These are phyloP conservation scores for Psettodes erumei DNA, from an alignment of 2,113 vertebrate species.

Conservation along the genomic window DNA sequence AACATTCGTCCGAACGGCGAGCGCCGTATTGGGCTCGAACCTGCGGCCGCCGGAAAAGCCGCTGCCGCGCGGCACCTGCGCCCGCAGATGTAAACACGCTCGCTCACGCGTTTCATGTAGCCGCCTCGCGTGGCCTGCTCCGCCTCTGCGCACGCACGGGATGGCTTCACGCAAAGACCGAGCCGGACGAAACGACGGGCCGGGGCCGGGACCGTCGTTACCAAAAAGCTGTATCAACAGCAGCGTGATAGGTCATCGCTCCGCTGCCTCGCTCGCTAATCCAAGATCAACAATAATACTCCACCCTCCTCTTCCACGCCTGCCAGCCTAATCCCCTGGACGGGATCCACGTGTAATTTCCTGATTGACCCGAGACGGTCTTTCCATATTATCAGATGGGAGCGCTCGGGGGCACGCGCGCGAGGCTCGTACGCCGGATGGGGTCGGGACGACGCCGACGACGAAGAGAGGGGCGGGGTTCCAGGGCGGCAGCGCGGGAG, in stretches of 20 bases:
- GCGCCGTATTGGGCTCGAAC: constrained; percentile 69
- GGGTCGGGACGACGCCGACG: constrained; percentile 30
- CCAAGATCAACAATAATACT: constrained; percentile 61
- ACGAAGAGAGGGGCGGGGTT: constrained; percentile 31
- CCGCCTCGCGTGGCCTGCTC: no score
- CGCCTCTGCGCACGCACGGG: no score
- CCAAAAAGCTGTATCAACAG: constrained; percentile 69
- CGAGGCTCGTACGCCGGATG: constrained; percentile 12
- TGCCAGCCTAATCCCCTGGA: constrained; percentile 51
- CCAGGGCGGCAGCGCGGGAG: constrained; percentile 9
- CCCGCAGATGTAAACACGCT: constrained; percentile 7
- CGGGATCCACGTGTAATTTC: constrained; percentile 56
- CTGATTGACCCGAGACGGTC: constrained; percentile 54
- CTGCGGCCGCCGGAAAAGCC: constrained; percentile 52
- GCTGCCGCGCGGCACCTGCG: constrained; percentile 20
- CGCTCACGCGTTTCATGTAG: background rate
- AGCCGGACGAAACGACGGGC: constrained; percentile 23
- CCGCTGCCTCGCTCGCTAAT: constrained; percentile 50
- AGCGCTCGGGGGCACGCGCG: background rate
- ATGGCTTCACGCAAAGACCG: constrained; percentile 19
- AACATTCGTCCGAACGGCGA: no score
- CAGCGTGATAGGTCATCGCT: constrained; percentile 53
- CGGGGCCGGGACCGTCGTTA: background rate
- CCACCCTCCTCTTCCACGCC: constrained; percentile 28
- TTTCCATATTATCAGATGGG: constrained; percentile 54